phyloP scores from a whole-genome alignment of 2,113 vertebrate genomes.

The Suricata suricatta region DNA sequence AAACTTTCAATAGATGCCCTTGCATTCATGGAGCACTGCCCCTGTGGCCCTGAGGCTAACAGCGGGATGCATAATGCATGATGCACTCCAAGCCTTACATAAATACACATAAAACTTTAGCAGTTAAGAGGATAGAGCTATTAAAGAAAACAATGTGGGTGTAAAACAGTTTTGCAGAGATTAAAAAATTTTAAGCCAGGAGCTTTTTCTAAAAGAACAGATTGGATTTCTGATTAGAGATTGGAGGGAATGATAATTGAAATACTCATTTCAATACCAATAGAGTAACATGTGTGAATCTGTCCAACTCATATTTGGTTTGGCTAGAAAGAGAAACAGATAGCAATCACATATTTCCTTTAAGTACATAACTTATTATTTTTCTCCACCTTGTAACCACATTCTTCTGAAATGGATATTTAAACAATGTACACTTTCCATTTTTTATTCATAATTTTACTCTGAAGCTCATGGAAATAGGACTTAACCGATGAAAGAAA shows the following conservation, averaged over 20 bases:
- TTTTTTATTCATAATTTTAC: not conserved
- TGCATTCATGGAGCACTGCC: not conserved
- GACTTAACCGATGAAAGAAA: not conserved
- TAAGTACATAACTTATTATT: not conserved
- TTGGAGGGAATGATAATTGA: constrained; percentile 52
- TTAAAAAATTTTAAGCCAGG: constrained; percentile 66
- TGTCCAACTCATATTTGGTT: constrained; percentile 17
- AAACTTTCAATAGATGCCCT: constrained; percentile 27
- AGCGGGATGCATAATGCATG: constrained; percentile 50
- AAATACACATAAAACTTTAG: constrained; percentile 76
- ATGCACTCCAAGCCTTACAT: constrained; percentile 2
- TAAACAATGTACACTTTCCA: not conserved
- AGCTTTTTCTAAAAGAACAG: constrained; percentile 68
- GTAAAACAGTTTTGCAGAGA: constrained; percentile 65
- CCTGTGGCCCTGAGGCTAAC: constrained; percentile 47
- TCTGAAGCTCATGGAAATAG: not conserved
- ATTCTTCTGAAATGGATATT: constrained; percentile 19
- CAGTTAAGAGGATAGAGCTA: constrained; percentile 64
- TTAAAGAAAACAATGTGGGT: constrained; percentile 70
- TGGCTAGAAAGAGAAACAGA: constrained; percentile 36
- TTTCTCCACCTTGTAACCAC: not conserved
- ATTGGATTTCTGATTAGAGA: constrained; percentile 76
- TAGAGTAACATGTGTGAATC: constrained; percentile 27
- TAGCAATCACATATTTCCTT: not conserved
- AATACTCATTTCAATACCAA: constrained; percentile 68